phyloP scores from a whole-genome alignment of 2,797 vertebrate genomes.

The Anableps anableps region DNA sequence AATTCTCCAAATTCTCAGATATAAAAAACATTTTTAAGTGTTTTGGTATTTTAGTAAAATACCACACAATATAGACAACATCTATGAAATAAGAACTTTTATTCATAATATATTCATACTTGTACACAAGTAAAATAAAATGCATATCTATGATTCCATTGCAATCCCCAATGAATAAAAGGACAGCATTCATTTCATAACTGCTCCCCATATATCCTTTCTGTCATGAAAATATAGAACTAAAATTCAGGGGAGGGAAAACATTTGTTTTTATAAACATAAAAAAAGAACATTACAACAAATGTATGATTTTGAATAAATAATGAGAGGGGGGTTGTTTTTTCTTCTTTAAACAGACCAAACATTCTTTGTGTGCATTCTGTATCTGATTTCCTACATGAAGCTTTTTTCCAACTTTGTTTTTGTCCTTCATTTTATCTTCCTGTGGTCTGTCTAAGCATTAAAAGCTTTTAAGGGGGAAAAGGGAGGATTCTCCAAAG shows the following conservation, averaged over 20 bases:
- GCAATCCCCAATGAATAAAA: slow-evolving; percentile 86
- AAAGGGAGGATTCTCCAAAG: slow-evolving; percentile 79
- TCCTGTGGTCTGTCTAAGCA: slow-evolving; percentile 73
- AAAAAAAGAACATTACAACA: slow-evolving; percentile 87
- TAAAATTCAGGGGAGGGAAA: slow-evolving; percentile 74
- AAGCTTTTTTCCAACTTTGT: slow-evolving; percentile 25
- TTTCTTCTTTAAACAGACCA: slow-evolving; percentile 67
- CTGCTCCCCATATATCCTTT: slow-evolving; percentile 86
- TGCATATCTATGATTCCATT: slow-evolving; percentile 95
- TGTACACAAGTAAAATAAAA: slow-evolving; percentile 99
- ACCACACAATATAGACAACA: slow-evolving; percentile 50
- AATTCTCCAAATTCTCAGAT: not conserved
- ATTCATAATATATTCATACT: slow-evolving; percentile 93
- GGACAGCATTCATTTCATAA: slow-evolving; percentile 89
- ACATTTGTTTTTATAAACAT: slow-evolving; percentile 84
- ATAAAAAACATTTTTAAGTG: not conserved
- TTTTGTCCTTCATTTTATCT: slow-evolving; percentile 31
- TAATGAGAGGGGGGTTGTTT: slow-evolving; percentile 72
- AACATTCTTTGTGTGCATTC: slow-evolving; percentile 83
- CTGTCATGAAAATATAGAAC: slow-evolving; percentile 85
- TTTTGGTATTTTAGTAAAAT: slow-evolving; percentile 19
- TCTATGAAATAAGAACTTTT: slow-evolving; percentile 87
- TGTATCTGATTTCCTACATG: slow-evolving; percentile 51
- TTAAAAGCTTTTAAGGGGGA: slow-evolving; percentile 80
- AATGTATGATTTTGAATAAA: slow-evolving; percentile 87